Percentiles rank a stretch among this genome's conserved stretches.
These are phyloP conservation scores for Phallusia fumigata DNA, from an alignment of 23 tunicate genomes.

Conservation along the genomic window DNA sequence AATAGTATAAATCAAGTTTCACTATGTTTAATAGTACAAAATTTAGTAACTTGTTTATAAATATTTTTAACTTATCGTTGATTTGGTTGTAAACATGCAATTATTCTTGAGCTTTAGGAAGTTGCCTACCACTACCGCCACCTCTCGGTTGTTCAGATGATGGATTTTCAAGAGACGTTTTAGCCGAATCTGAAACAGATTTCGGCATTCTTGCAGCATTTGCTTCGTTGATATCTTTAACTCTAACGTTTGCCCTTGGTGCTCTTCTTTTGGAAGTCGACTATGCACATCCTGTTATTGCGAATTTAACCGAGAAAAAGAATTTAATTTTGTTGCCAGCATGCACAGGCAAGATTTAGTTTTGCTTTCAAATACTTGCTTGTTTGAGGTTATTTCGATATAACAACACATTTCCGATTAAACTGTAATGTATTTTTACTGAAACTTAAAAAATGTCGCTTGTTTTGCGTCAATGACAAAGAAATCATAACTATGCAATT, in stretches of 20 bases:
- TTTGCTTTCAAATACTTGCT: background rate
- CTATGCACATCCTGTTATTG: background rate
- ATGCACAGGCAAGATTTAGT: constrained; percentile 33
- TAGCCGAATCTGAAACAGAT: constrained; percentile 52
- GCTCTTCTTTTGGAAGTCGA: constrained; percentile 31
- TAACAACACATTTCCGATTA: too few species aligned
- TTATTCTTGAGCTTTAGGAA: constrained; percentile 42
- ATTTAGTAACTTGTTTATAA: too few species aligned
- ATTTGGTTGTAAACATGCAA: background rate
- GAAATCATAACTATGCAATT: too few species aligned
- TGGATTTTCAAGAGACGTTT: constrained; percentile 21
- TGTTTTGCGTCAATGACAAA: too few species aligned
- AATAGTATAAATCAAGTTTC: too few species aligned
- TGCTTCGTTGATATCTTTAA: background rate
- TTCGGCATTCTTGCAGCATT: constrained; percentile 53
- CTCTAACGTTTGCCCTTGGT: constrained; percentile 7
- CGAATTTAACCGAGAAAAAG: constrained; percentile 30
- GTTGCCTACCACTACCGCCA: constrained; percentile 86
- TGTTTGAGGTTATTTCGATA: too few species aligned
- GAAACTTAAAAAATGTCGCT: too few species aligned
- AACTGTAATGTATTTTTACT: too few species aligned
- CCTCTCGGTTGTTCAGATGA: constrained; percentile 75
- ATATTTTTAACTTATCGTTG: background rate
- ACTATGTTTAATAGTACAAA: too few species aligned
- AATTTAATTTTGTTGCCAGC: constrained; percentile 21